Evolutionary conservation across 2,113 vertebrate genomes (phyloP).

Genomic region (Erythrocercus mccallii): DNA sequence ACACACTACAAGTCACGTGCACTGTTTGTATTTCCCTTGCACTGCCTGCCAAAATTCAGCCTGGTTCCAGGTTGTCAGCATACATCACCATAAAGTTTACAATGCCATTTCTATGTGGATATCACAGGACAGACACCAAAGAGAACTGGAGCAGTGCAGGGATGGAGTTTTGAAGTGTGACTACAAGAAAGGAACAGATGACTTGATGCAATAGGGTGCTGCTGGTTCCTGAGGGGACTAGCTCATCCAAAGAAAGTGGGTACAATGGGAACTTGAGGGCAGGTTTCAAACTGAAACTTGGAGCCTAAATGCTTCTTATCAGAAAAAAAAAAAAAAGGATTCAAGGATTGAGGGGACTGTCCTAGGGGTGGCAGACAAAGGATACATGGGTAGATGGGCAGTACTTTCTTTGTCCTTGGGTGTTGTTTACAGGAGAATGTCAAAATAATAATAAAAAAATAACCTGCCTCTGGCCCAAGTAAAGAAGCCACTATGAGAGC

Average conservation of each 20-base stretch:
- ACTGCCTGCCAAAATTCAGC: not conserved
- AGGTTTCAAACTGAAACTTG: not conserved
- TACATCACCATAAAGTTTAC: not conserved
- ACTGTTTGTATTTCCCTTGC: not conserved
- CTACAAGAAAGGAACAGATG: not conserved
- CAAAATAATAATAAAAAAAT: not conserved
- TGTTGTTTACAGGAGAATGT: not conserved
- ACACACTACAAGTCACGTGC: accelerated
- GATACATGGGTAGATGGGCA: not conserved
- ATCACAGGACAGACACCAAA: not conserved
- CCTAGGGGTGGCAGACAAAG: not conserved
- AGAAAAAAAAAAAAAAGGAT: not conserved
- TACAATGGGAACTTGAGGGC: not conserved
- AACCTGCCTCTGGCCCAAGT: not conserved
- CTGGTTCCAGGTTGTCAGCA: not conserved
- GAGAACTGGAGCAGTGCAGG: not conserved
- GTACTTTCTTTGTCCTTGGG: not conserved
- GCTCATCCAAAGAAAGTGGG: not conserved
- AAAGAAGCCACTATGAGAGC: not conserved
- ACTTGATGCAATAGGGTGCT: not conserved
- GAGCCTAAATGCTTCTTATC: not conserved
- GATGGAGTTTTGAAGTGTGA: not conserved
- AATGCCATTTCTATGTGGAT: not conserved
- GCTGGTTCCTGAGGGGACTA: not conserved
- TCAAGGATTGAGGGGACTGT: not conserved